A percentile compares a stretch with the other conserved stretches of the same genome.
phyloP scores from a whole-genome alignment of 1,140 invertebrate genomes.

The Brachionus sp. region DNA sequence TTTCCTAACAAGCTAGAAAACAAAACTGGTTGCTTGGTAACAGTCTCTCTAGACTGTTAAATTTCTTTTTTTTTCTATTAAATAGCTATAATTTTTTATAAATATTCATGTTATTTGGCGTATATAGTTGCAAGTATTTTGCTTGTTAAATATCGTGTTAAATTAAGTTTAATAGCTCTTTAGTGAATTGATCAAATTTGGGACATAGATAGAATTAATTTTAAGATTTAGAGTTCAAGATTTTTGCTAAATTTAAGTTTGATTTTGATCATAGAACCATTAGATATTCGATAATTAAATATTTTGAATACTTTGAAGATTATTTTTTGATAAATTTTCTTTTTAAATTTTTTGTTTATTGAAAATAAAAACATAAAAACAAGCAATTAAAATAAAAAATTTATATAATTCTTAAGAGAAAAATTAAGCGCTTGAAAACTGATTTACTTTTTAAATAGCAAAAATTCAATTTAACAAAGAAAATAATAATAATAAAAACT shows the following conservation, averaged over 20 bases:
- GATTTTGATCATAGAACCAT: too few species aligned
- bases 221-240: background rate
- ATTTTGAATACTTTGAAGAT: too few species aligned
- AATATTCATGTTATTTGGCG: constrained; percentile 28
- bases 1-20: background rate
- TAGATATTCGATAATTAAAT: too few species aligned
- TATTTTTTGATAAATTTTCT: too few species aligned
- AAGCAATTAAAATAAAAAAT: too few species aligned
- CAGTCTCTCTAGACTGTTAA: constrained; percentile 33
- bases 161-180: background rate
- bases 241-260: background rate
- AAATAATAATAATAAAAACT: too few species aligned
- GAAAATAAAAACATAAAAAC: too few species aligned
- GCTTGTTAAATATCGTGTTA: background rate
- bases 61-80: background rate
- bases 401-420: too few species aligned
- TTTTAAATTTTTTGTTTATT: too few species aligned
- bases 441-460: too few species aligned
- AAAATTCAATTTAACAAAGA: too few species aligned
- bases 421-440: too few species aligned
- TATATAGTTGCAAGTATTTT: constrained; percentile 32
- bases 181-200: background rate
- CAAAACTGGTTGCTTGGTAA: constrained; percentile 12
- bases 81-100: constrained; percentile 11
- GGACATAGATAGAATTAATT: background rate